Evolutionary conservation across 2,113 vertebrate genomes (phyloP), one percentile per base, ranked within the genome.

Genomic region (Misgurnus anguillicaudatus): DNA sequence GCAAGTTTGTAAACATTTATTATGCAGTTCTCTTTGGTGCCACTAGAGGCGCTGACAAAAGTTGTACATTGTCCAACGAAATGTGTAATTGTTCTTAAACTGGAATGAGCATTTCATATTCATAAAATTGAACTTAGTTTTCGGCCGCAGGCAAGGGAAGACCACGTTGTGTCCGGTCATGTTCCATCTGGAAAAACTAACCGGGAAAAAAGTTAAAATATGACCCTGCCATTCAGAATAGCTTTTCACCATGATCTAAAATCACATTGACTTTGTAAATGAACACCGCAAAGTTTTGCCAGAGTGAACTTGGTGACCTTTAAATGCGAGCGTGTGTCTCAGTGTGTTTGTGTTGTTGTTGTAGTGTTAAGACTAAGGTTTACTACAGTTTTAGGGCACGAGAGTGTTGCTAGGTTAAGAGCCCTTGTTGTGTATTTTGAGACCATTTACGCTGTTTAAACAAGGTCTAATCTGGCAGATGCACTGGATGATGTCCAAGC

Each of bases 361-460:
- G 42, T 9, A 11, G 36, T 83, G 86, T 88, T 85, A 81, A 85
- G 85, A 84, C 71, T 84, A 62, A 84, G 69, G 80, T 85, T 87
- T 82, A 77, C 77, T 82, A 87, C 86, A 75, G 72, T 82, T 79
- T 79, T 41, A 36, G 69, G 81, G 69, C 58, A 74, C 19, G 5
- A 83, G 78, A 86, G 77, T 88, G 84, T 87, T 83, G 68, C 65
- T 80, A 62, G 67, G 61, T 86, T 42, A 71, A 87, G 78, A 81
- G 82, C 58, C 75, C 73, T 82, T 84, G 64, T 87, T 90, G 85
- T 89, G 80, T 89, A 87, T 89, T 88, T 89, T 81, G 84, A 82
- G 76, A 5, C 63, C 69, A 84, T 87, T 88, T 84, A 86, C 79
- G 53, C 78, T 88, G 75, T 89, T 81, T 87, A 90, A 92, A 89